Evolutionary conservation across 1,140 invertebrate species (phyloP), one percentile per base, ranked within the genome.

Genomic region (Tachypleus tridentatus): DNA sequence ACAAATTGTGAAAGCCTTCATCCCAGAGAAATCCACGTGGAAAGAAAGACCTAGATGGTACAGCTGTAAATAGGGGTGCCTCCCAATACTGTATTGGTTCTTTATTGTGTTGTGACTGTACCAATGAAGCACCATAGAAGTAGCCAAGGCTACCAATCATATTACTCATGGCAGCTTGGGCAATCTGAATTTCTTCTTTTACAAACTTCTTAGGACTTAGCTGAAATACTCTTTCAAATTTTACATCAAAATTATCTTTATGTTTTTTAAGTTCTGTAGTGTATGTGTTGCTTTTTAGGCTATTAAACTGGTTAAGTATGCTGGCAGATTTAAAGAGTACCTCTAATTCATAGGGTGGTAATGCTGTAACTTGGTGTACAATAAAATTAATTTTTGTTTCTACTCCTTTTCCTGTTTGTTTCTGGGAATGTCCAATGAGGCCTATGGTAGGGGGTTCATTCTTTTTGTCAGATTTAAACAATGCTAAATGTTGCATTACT

Each of bases 11-110:
- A 76, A 99, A 99, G 48, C 97, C 97, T 82, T 99, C 97, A 77
- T 99, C 97, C 97, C 97, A 99, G 0, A 99, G 79, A 76, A 99
- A 99, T 4, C 97, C 97, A 11, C 97, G 82, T 0, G 96, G 97
- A 78, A 99, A 99, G 78, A 97, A 97, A 63, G 94, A 96, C 63
- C 97, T 83, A 61, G 95, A 98, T 3, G 97, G 97, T 29, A 98
- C 95, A 2, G 86, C 91, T 8, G 91, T 91, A 73, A 93, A 97
- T 0, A 99, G 76, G 8, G 91, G 83, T 4, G 94, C 87, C 73
- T 87, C 86, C 91, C 95, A 98, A 74, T 98, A 99, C 4, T 87
- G 85, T 4, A 97, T 87, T 0, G 93, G 90, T 64, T 86, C 86
- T 72, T 84, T 83, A 4, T 88, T 94, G 70, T 90, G 82, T 29